phyloP scores from a whole-genome alignment of 2,113 vertebrate species.

The Myrmecophaga tridactyla region DNA sequence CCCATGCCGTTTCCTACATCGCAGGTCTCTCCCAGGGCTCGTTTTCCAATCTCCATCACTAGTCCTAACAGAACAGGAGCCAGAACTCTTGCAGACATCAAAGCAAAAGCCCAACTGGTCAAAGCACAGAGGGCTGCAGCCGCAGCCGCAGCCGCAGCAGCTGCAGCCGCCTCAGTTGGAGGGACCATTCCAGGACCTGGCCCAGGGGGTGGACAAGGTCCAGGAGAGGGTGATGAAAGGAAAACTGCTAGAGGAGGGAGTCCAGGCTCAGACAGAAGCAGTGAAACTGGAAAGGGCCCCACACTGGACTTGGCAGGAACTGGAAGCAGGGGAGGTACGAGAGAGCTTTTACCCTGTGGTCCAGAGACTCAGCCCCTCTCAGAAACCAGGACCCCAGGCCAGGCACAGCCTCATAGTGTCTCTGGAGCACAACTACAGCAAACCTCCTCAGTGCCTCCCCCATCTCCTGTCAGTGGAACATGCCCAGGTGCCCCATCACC shows the following conservation, averaged over 20 bases:
- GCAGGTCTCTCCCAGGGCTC: slow-evolving; percentile 91
- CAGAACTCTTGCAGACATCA: slow-evolving; percentile 97
- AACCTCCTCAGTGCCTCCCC: slow-evolving; percentile 68
- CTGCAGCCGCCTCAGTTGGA: slow-evolving; percentile 81
- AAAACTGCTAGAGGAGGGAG: slow-evolving; percentile 56
- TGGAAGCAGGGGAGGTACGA: slow-evolving; percentile 86
- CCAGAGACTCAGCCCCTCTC: slow-evolving; percentile 61
- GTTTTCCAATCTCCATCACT: slow-evolving; percentile 85
- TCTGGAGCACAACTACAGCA: slow-evolving; percentile 88
- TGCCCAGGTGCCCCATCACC: slow-evolving; percentile 64
- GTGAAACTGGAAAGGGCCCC: slow-evolving; percentile 43
- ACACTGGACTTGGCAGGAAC: slow-evolving; percentile 84
- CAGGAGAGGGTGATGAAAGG: slow-evolving; percentile 75
- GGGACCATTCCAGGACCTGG: slow-evolving; percentile 88
- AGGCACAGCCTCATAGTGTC: slow-evolving; percentile 72
- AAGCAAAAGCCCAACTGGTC: slow-evolving; percentile 95
- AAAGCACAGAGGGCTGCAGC: slow-evolving; percentile 93
- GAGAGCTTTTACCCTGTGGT: slow-evolving; percentile 78
- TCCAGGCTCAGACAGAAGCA: slow-evolving; percentile 55
- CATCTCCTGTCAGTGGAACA: slow-evolving; percentile 57
- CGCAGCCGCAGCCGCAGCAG: slow-evolving; percentile 81
- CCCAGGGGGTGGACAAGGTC: slow-evolving; percentile 87
- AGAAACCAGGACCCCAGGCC: slow-evolving; percentile 62
- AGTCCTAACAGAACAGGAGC: slow-evolving; percentile 93
- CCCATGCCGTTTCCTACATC: slow-evolving; percentile 86